These are phyloP conservation scores for Phalacrocorax aristotelis DNA, from an alignment of 2,113 vertebrate genomes.

Conservation along the genomic window DNA sequence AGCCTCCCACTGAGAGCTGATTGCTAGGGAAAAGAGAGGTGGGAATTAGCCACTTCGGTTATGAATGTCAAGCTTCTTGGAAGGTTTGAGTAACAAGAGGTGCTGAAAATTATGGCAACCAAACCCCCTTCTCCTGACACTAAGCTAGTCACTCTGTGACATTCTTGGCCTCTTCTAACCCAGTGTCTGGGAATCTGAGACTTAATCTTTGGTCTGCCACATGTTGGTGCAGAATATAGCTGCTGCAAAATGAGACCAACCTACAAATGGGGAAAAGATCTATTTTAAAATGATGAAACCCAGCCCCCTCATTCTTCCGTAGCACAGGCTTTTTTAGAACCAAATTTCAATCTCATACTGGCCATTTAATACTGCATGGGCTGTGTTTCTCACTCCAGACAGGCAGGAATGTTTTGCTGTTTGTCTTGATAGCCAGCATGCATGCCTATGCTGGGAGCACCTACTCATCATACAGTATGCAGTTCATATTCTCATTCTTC, in stretches of 20 bases:
- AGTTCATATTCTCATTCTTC: not conserved
- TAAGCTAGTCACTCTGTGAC: slow-evolving; percentile 44
- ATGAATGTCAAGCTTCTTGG: slow-evolving; percentile 5
- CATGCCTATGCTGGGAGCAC: not conserved
- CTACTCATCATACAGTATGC: not conserved
- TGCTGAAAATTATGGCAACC: slow-evolving; percentile 52
- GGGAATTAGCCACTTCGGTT: not conserved
- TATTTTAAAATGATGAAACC: slow-evolving; percentile 69
- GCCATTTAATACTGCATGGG: not conserved
- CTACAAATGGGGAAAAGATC: slow-evolving; percentile 26
- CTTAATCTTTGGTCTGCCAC: slow-evolving; percentile 63
- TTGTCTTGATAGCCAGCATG: not conserved
- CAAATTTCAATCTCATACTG: slow-evolving; percentile 28
- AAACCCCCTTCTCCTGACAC: slow-evolving; percentile 33
- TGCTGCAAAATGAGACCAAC: slow-evolving; percentile 49
- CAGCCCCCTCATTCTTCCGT: not conserved
- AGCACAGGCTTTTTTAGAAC: slow-evolving; percentile 49
- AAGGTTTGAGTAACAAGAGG: slow-evolving; percentile 39
- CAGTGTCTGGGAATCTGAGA: slow-evolving; percentile 74
- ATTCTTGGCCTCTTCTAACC: slow-evolving; percentile 67
- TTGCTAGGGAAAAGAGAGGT: not conserved
- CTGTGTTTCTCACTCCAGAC: slow-evolving; percentile 45
- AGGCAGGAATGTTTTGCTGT: slow-evolving; percentile 50
- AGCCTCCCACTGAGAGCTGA: not conserved
- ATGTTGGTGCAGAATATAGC: slow-evolving; percentile 64